phyloP scores from a whole-genome alignment of 2,888 invertebrate species.

The Athalia circularis region DNA sequence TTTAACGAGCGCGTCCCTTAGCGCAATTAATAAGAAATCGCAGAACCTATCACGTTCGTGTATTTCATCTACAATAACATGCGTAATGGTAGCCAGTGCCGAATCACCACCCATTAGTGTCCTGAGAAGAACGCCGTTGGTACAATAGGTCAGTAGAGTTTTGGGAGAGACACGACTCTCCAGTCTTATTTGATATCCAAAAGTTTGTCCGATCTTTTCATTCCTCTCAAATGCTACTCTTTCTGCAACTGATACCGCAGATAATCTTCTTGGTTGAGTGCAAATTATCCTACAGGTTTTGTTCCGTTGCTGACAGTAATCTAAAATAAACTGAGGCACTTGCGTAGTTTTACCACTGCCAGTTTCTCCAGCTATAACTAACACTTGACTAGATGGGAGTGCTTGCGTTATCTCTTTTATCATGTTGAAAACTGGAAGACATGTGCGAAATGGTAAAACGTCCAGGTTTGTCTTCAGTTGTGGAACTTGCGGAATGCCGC shows the following conservation, averaged over 20 bases:
- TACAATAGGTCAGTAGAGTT: conserved; percentile 92
- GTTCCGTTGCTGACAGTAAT: conserved; percentile 80
- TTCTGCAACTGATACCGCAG: conserved; percentile 92
- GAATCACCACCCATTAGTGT: conserved; percentile 89
- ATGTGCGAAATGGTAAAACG: conserved; percentile 78
- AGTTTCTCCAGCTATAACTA: conserved; percentile 88
- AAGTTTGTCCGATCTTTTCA: conserved; percentile 81
- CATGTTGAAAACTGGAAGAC: conserved; percentile 83
- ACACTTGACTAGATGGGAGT: conserved; percentile 75
- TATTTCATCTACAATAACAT: conserved; percentile 94
- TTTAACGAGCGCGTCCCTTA: conserved; percentile 84
- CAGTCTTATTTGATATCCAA: conserved; percentile 94
- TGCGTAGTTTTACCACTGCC: conserved; percentile 98
- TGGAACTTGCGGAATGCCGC: conserved; percentile 82
- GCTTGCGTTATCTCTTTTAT: conserved; percentile 81
- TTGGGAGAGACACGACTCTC: conserved; percentile 89
- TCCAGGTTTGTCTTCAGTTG: conserved; percentile 76
- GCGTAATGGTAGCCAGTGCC: conserved; percentile 85
- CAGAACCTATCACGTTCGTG: conserved; percentile 96
- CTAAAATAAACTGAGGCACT: conserved; percentile 94
- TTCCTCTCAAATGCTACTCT: conserved; percentile 87
- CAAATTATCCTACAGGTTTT: conserved; percentile 90
- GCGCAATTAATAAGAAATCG: conserved; percentile 92
- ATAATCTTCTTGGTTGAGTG: conserved; percentile 94
- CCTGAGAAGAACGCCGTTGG: conserved; percentile 92